Conservation (phyloP, 1,140 invertebrate species). For the Ooceraea biroi region DNA sequence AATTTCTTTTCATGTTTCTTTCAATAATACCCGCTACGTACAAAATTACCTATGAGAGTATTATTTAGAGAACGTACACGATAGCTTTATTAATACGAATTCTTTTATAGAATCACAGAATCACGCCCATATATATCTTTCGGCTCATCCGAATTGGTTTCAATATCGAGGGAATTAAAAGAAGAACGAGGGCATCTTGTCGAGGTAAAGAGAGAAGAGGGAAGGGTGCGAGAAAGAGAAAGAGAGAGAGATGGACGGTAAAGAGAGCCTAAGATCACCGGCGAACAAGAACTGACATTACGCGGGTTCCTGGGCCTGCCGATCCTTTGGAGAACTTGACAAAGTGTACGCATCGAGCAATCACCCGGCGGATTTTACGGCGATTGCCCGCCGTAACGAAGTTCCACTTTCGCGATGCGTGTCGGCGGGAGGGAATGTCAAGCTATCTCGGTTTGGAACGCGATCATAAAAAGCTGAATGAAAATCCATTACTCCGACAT, state of each 20-base stretch:
- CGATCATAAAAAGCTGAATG: constrained; percentile 73
- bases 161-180: neutral
- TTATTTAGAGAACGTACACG: neutral
- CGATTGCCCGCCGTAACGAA: constrained; percentile 73
- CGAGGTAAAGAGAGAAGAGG: neutral
- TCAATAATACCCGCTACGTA: neutral
- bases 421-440: constrained; percentile 59
- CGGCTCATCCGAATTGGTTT: neutral
- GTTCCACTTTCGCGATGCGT: constrained; percentile 62
- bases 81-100: neutral
- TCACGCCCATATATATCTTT: neutral
- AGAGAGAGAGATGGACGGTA: neutral
- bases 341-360: constrained; percentile 64
- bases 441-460: constrained; percentile 57
- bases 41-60: neutral
- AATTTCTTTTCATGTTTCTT: too few species aligned
- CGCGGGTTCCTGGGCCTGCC: constrained; percentile 13
- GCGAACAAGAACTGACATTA: constrained; percentile 44
- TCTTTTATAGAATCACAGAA: neutral
- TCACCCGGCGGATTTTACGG: constrained; percentile 74
- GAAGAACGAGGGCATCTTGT: neutral
- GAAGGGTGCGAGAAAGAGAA: neutral
- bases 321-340: constrained; percentile 48
- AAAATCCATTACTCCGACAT: constrained; percentile 70
- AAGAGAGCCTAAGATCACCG: constrained; percentile 9